Percentiles rank a stretch among this genome's conserved stretches.
These are phyloP conservation scores for Sebastes matsubarae DNA, from an alignment of 2,797 vertebrate genomes.

Conservation along the genomic window DNA sequence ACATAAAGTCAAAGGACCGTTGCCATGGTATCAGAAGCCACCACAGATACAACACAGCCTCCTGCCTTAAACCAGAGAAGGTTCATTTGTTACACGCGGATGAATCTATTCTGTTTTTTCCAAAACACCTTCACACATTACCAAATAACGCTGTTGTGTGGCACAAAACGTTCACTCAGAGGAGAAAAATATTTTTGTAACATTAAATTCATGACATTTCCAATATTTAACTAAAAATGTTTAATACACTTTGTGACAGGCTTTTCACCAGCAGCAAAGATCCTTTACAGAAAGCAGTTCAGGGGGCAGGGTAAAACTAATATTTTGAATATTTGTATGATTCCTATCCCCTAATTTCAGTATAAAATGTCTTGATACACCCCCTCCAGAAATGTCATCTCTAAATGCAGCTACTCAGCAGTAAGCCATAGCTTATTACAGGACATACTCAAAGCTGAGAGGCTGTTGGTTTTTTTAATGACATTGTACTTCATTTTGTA, in stretches of 20 bases:
- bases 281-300: constrained; percentile 35
- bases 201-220: constrained; percentile 39
- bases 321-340: constrained; percentile 51
- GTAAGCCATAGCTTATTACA: constrained; percentile 47
- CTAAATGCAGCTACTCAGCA: constrained; percentile 25
- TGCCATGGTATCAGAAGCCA: constrained; percentile 63
- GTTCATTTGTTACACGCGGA: constrained; percentile 49
- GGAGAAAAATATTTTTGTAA: constrained; percentile 78
- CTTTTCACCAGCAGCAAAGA: constrained; percentile 69
- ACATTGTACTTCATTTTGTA: constrained; percentile 42
- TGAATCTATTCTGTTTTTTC: constrained; percentile 48
- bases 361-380: neutral
- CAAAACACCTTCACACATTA: constrained; percentile 40
- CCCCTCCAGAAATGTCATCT: neutral
- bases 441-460: constrained; percentile 19
- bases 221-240: constrained; percentile 24
- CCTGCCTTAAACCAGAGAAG: constrained; percentile 75
- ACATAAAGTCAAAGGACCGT: constrained; percentile 62
- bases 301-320: constrained; percentile 3
- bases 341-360: constrained; percentile 8
- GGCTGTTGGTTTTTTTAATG: constrained; percentile 5
- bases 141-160: constrained; percentile 59
- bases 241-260: constrained; percentile 31
- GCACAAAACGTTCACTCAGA: constrained; percentile 57
- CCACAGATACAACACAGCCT: constrained; percentile 50